Evolutionary conservation across 2,888 invertebrate genomes (phyloP), one percentile per base, ranked within the genome.

Genomic region (Stenurella melanura): DNA sequence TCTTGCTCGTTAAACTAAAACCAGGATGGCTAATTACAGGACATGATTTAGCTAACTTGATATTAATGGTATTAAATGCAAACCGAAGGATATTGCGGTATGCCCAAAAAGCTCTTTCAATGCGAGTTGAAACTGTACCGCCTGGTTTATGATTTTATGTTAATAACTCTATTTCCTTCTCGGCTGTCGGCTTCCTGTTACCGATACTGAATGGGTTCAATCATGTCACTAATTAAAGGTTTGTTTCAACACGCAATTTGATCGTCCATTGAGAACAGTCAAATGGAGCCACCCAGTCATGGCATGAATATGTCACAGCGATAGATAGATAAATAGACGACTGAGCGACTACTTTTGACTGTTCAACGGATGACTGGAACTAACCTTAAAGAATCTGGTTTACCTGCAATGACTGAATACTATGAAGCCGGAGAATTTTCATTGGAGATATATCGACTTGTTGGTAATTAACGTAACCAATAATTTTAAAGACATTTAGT

Each of bases 31-130:
- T 63, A 72, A 72, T 72, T 72, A 72, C 72, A 17, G 72, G 30
- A 72, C 72, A 63, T 72, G 72, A 72, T 72, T 54, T 63, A 63
- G 54, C 72, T 63, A 63, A 72, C 63, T 72, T 19, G 72, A 72
- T 72, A 72, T 63, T 71, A 63, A 71, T 71, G 61, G 63, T 71
- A 71, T 71, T 63, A 72, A 72, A 63, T 72, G 63, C 63, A 72
- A 63, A 61, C 72, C 61, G 42, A 26, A 63, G 50, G 50, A 63
- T 72, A 63, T 72, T 63, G 72, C 63, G 54, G 70, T 60, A n/a
- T 54, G 58, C 54, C 63, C 12, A 57, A 17, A 57, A 19, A 54
- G 15, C 67, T 34, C 15, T 7, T 15, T 19, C 56, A 69, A 18
- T 67, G 67, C 57, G 17, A 58, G 19, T 21, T 21, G 58, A 21